phyloP scores from a whole-genome alignment of 2,888 invertebrate species.

The Melikaiella ostensackeni region DNA sequence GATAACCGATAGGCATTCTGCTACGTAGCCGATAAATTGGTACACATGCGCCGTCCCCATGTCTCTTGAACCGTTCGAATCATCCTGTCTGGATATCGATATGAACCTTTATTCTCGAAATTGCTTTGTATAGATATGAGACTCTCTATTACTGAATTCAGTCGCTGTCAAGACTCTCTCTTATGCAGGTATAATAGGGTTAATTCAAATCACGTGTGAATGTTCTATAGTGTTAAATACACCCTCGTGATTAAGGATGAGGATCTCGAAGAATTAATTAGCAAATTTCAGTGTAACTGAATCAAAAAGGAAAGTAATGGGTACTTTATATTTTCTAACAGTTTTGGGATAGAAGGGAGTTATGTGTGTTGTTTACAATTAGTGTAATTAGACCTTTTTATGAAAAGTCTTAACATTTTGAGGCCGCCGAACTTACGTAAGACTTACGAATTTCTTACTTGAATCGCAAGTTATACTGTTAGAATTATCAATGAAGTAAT shows the following conservation, averaged over 20 bases:
- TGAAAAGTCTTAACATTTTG: too few relatives aligned
- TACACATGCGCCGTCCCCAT: conserved; percentile 55
- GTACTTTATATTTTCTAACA: too few relatives aligned
- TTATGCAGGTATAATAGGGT: neutral
- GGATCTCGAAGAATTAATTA: conserved; percentile 4
- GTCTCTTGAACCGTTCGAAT: conserved; percentile 43
- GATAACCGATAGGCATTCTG: conserved; percentile 68
- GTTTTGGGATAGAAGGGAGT: too few relatives aligned
- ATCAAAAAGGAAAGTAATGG: too few relatives aligned
- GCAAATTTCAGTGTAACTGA: neutral
- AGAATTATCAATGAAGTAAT: too few relatives aligned
- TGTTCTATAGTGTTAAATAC: neutral
- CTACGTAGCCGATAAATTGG: conserved; percentile 65
- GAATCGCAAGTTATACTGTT: too few relatives aligned
- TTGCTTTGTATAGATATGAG: conserved; percentile 26
- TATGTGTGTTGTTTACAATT: too few relatives aligned
- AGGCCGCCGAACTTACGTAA: too few relatives aligned
- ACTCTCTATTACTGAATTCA: conserved; percentile 15
- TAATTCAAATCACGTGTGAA: neutral
- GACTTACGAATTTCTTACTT: too few relatives aligned
- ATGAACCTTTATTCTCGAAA: conserved; percentile 28
- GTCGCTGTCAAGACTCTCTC: neutral
- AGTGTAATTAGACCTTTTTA: too few relatives aligned
- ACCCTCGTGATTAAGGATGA: neutral
- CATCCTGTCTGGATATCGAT: conserved; percentile 11